Evolutionary conservation across 1,140 invertebrate species (phyloP).

Genomic region (Cotesia typhae): DNA sequence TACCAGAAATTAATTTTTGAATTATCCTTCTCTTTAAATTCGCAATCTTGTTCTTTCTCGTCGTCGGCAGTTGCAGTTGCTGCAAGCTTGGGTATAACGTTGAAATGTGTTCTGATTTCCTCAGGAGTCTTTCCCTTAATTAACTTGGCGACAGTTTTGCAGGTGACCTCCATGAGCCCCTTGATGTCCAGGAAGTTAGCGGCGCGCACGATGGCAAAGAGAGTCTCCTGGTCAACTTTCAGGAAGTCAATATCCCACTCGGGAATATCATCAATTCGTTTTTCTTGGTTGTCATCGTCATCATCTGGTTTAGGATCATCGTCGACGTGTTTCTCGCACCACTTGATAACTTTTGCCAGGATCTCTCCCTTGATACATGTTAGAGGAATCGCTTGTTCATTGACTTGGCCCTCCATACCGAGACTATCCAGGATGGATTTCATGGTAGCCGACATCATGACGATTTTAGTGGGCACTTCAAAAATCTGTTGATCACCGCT

Average conservation of each 20-base stretch:
- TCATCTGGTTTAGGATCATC: constrained; percentile 93
- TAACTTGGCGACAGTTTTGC: constrained; percentile 99
- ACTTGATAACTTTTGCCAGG: constrained; percentile 94
- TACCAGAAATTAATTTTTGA: too few species aligned
- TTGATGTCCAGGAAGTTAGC: constrained; percentile 99
- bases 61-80: too few species aligned
- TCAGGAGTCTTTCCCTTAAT: constrained; percentile 98
- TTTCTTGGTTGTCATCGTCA: constrained; percentile 97
- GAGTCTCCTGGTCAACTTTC: constrained; percentile 94
- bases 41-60: too few species aligned
- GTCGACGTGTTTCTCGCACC: constrained; percentile 95
- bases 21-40: too few species aligned
- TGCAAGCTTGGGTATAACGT: constrained; percentile 54
- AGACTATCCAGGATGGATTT: constrained; percentile 99
- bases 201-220: constrained; percentile 95
- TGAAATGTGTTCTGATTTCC: constrained; percentile 98
- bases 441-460: constrained; percentile 97
- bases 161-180: constrained; percentile 95
- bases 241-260: constrained; percentile 99
- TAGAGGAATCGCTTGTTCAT: constrained; percentile 95
- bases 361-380: constrained; percentile 99
- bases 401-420: constrained; percentile 88
- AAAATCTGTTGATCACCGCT: constrained; percentile 97
- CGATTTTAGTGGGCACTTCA: constrained; percentile 97
- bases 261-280: constrained; percentile 97